phyloP scores from a whole-genome alignment of 2,113 vertebrate genomes.

The Prinia subflava region DNA sequence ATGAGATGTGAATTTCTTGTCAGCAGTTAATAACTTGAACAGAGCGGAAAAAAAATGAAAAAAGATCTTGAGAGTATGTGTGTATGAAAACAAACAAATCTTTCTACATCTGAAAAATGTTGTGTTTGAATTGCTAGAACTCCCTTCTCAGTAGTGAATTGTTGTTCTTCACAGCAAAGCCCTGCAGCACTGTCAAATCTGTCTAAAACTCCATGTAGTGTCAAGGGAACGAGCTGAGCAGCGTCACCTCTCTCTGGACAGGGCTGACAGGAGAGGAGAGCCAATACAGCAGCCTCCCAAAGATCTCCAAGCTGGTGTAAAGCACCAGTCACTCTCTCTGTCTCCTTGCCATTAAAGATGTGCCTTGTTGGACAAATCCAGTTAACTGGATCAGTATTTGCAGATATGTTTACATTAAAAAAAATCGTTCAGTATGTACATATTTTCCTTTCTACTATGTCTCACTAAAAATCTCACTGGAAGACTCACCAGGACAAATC shows the following conservation, averaged over 20 bases:
- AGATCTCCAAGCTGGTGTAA: neutral
- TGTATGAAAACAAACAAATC: constrained; percentile 26
- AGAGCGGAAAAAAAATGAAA: constrained; percentile 42
- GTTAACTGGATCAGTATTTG: neutral
- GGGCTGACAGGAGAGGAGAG: neutral
- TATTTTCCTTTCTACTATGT: neutral
- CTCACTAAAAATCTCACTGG: neutral
- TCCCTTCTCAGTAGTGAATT: constrained; percentile 26
- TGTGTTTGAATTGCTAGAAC: constrained; percentile 32
- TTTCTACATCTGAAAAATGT: constrained; percentile 44
- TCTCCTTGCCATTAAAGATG: neutral
- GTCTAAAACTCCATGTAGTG: neutral
- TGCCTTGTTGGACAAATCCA: neutral
- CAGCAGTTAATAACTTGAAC: constrained; percentile 79
- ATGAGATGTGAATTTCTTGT: constrained; percentile 82
- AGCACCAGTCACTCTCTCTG: neutral
- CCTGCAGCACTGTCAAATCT: constrained; percentile 24
- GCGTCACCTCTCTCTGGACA: neutral
- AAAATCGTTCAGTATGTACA: neutral
- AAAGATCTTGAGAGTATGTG: constrained; percentile 6
- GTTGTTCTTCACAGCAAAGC: neutral
- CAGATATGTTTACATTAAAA: neutral
- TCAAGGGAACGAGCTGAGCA: neutral
- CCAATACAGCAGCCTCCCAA: neutral
- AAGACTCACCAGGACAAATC: neutral